Percentiles rank a stretch among this genome's conserved stretches.
These are phyloP conservation scores for Austrolebias charrua DNA, from an alignment of 2,797 vertebrate genomes.

Conservation along the genomic window DNA sequence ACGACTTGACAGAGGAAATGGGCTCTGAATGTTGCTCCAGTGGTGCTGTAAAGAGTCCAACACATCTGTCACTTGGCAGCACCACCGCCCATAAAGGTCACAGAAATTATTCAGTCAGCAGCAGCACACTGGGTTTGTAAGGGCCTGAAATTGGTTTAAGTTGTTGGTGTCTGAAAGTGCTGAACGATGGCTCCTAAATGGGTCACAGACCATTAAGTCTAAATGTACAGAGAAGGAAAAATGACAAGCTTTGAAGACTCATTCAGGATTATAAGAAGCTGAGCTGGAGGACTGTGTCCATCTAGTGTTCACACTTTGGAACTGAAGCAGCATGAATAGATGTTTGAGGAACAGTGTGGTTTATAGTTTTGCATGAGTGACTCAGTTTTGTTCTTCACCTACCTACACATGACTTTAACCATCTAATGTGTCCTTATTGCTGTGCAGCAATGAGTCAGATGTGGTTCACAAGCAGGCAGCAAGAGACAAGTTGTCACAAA, in stretches of 20 bases:
- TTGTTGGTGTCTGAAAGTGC: conserved; percentile 43
- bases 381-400: conserved; percentile 6
- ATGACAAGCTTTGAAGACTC: conserved; percentile 24
- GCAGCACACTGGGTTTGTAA: conserved; percentile 41
- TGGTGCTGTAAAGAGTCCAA: conserved; percentile 53
- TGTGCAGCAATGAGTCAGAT: background rate
- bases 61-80: conserved; percentile 69
- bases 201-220: conserved; percentile 65
- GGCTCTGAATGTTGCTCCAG: conserved; percentile 48
- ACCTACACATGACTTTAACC: background rate
- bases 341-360: background rate
- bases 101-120: conserved; percentile 61
- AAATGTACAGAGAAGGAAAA: conserved; percentile 32
- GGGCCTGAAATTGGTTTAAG: conserved; percentile 46
- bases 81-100: conserved; percentile 70
- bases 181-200: conserved; percentile 60
- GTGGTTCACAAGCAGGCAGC: background rate
- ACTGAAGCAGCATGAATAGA: conserved; percentile 23
- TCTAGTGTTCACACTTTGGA: conserved; percentile 68
- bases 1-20: conserved; percentile 42
- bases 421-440: conserved; percentile 1
- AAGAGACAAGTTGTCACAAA: background rate
- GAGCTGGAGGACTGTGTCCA: conserved; percentile 59
- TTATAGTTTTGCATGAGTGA: conserved; percentile 6
- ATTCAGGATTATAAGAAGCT: background rate